These are phyloP conservation scores for Orchesellides sinensis DNA, from an alignment of 2,888 invertebrate genomes.

Conservation along the genomic window DNA sequence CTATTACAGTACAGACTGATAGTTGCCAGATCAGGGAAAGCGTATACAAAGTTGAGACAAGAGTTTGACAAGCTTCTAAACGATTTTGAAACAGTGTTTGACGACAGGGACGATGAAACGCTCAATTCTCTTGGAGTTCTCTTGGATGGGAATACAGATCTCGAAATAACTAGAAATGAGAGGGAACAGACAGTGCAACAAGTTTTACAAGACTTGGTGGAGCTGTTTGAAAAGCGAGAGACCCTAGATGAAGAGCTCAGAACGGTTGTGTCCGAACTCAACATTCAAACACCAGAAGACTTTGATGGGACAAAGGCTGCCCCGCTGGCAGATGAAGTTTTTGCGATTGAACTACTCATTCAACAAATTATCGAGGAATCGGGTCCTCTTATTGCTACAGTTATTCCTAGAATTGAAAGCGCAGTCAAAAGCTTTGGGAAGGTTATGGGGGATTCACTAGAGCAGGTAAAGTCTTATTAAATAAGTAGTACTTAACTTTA, in stretches of 20 bases:
- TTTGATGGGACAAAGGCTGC: constrained; percentile 61
- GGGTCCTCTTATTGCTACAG: constrained; percentile 45
- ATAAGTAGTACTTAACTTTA: too few species aligned
- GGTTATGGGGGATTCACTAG: constrained; percentile 52
- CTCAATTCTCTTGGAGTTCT: constrained; percentile 36
- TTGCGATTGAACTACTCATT: constrained; percentile 45
- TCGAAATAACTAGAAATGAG: constrained; percentile 35
- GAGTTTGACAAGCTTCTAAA: constrained; percentile 55
- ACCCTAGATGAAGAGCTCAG: constrained; percentile 49
- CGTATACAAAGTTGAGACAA: constrained; percentile 44
- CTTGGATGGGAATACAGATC: constrained; percentile 53
- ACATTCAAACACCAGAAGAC: constrained; percentile 53
- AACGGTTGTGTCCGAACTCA: constrained; percentile 50
- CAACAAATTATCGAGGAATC: constrained; percentile 58
- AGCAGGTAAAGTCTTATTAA: constrained; percentile 22
- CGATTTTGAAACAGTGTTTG: constrained; percentile 53
- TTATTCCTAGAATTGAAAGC: constrained; percentile 47
- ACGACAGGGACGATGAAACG: constrained; percentile 55
- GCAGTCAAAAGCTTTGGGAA: constrained; percentile 55
- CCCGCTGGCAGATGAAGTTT: constrained; percentile 55
- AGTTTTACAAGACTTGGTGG: constrained; percentile 54
- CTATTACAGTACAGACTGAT: constrained; percentile 57
- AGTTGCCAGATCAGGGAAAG: constrained; percentile 46
- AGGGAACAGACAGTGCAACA: constrained; percentile 52
- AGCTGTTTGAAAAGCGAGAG: constrained; percentile 55